Conservation (phyloP, 2,797 vertebrate genomes). For the Pantherophis alleghaniensis region DNA sequence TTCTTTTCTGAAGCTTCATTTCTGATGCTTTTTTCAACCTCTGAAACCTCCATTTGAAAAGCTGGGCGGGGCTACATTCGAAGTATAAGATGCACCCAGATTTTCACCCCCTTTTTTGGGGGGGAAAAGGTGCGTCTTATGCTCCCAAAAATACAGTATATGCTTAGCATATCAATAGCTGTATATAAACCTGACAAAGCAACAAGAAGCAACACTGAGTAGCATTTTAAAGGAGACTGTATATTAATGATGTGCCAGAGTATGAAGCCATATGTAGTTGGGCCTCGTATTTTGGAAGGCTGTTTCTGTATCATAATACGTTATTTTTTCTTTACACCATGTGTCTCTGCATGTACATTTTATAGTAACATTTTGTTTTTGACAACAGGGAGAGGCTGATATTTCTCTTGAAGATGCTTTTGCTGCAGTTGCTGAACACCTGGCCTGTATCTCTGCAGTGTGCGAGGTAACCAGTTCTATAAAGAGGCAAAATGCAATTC, state of each 20-base stretch:
- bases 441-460: constrained; percentile 78
- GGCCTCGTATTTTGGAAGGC: background rate
- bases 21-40: too few relatives aligned
- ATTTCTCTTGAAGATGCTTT: constrained; percentile 75
- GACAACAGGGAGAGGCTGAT: constrained; percentile 45
- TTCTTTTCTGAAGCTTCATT: too few relatives aligned
- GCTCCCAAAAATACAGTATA: background rate
- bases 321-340: background rate
- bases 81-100: too few relatives aligned
- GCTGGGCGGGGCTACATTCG: too few relatives aligned
- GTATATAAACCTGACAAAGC: background rate
- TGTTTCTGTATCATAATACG: background rate
- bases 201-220: background rate
- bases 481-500: accelerated
- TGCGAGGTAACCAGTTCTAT: constrained; percentile 78
- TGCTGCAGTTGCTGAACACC: constrained; percentile 73
- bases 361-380: constrained; percentile 6
- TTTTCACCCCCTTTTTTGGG: too few relatives aligned
- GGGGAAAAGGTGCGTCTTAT: too few relatives aligned
- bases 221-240: background rate
- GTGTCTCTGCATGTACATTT: background rate
- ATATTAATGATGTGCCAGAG: background rate
- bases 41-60: too few relatives aligned
- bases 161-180: background rate
- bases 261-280: background rate